phyloP scores from a whole-genome alignment of 2,113 vertebrate genomes.

The Dromaius novaehollandiae region DNA sequence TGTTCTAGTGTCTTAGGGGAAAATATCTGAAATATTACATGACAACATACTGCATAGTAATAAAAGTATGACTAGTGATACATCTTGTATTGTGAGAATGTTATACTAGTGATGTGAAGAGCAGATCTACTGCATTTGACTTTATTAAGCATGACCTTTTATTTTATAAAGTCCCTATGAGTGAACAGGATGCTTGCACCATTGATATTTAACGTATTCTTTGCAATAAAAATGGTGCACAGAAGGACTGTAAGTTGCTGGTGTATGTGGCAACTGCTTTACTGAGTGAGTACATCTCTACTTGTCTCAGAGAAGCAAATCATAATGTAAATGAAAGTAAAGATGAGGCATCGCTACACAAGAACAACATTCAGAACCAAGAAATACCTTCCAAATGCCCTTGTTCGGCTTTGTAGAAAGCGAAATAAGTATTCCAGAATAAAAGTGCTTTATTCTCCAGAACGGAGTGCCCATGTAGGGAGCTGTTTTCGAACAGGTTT shows the following conservation, averaged over 20 bases:
- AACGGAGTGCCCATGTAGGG: not conserved
- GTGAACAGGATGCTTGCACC: not conserved
- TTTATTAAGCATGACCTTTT: constrained; percentile 30
- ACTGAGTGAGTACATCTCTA: not conserved
- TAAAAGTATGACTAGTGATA: not conserved
- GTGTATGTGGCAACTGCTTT: not conserved
- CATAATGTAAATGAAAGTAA: constrained; percentile 26
- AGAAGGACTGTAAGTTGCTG: constrained; percentile 8
- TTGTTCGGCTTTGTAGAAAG: not conserved
- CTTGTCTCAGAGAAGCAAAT: constrained; percentile 33
- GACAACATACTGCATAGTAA: not conserved
- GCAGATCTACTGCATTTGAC: not conserved
- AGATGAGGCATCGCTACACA: not conserved
- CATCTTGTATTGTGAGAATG: constrained; percentile 1
- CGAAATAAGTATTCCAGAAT: not conserved
- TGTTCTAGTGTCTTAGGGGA: not conserved
- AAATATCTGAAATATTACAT: not conserved
- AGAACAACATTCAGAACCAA: not conserved
- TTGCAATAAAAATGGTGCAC: constrained; percentile 18
- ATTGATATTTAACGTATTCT: constrained; percentile 17
- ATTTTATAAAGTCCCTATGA: constrained; percentile 15
- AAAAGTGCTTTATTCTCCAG: constrained; percentile 11
- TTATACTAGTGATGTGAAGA: not conserved
- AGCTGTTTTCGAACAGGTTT: not conserved
- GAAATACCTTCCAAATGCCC: not conserved